Conservation (phyloP, 2,113 vertebrate genomes). For the Physeter macrocephalus region DNA sequence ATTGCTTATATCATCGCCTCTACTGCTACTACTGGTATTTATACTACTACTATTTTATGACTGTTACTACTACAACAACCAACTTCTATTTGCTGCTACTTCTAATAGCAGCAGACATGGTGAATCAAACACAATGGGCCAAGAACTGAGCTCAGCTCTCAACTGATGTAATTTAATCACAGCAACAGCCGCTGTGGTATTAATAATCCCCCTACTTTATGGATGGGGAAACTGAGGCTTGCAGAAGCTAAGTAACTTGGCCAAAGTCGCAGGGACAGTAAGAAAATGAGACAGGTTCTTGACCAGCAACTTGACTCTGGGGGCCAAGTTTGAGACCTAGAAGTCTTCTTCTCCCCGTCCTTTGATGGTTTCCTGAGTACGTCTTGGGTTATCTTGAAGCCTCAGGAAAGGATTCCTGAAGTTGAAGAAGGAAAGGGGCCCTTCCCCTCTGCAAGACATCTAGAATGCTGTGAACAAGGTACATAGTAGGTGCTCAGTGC, state of each 20-base stretch:
- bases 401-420: neutral
- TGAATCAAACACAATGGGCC: rapidly evolving
- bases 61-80: rapidly evolving
- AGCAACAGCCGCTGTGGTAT: neutral
- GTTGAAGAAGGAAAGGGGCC: neutral
- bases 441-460: neutral
- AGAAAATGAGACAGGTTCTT: neutral
- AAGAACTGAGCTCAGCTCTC: neutral
- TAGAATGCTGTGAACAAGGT: neutral
- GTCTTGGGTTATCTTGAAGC: neutral
- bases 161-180: too few species aligned
- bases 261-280: neutral
- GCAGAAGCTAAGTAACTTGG: neutral
- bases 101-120: neutral
- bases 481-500: rapidly evolving
- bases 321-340: neutral
- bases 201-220: neutral
- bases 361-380: neutral
- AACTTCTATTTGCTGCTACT: too few species aligned
- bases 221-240: neutral
- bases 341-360: neutral
- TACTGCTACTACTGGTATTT: neutral
- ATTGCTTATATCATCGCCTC: too few species aligned
- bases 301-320: too few species aligned
- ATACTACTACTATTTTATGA: rapidly evolving